phyloP scores from a whole-genome alignment of 2,888 invertebrate species.

The Drosophila pseudotalamancana region DNA sequence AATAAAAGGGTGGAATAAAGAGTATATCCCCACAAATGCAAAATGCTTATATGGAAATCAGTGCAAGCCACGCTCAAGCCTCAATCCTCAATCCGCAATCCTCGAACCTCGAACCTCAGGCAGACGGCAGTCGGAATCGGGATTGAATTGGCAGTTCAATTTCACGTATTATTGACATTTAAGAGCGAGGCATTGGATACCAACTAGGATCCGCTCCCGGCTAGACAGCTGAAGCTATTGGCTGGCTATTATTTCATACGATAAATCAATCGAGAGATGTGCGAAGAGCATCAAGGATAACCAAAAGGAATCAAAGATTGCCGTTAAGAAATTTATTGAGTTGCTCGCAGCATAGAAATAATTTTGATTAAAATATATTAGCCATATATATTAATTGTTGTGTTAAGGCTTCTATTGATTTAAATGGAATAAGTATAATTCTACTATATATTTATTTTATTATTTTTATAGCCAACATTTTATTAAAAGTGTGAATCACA shows the following conservation, averaged over 20 bases:
- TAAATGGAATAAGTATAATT: too few species aligned
- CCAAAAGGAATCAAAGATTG: background rate
- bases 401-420: too few species aligned
- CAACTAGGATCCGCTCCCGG: slow-evolving; percentile 36
- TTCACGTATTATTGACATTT: slow-evolving; percentile 81
- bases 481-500: background rate
- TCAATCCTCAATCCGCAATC: too few species aligned
- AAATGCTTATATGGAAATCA: slow-evolving; percentile 70
- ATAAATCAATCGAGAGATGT: slow-evolving; percentile 66
- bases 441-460: too few species aligned
- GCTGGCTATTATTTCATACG: slow-evolving; percentile 65
- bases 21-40: slow-evolving; percentile 54
- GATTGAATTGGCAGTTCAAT: slow-evolving; percentile 81
- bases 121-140: too few species aligned
- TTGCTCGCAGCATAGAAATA: background rate
- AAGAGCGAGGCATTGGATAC: slow-evolving; percentile 60
- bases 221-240: slow-evolving; percentile 44
- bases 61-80: background rate
- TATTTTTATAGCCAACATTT: too few species aligned
- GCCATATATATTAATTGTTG: too few species aligned
- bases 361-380: background rate
- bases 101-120: slow-evolving; percentile 16
- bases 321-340: background rate
- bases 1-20: slow-evolving; percentile 58
- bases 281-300: slow-evolving; percentile 10